Percentiles rank a stretch among this genome's conserved stretches.
phyloP scores from a whole-genome alignment of 2,113 vertebrate species.

The Lepisosteus osseus region DNA sequence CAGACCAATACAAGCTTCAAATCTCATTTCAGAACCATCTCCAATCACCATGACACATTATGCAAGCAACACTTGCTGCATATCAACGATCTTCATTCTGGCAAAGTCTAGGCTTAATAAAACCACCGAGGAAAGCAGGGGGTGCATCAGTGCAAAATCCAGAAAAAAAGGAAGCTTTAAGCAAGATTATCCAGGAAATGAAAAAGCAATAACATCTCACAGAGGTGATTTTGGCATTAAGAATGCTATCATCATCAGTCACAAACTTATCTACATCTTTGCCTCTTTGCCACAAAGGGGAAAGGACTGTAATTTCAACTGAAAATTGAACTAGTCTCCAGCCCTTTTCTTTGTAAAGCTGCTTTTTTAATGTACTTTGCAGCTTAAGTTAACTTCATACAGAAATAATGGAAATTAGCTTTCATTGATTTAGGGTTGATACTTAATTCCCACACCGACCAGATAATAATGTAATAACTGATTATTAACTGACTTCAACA shows the following conservation, averaged over 20 bases:
- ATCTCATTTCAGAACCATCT: constrained; percentile 62
- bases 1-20: constrained; percentile 70
- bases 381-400: too few relatives aligned
- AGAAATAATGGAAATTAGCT: too few relatives aligned
- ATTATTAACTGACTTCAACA: too few relatives aligned
- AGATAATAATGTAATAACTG: too few relatives aligned
- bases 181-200: constrained; percentile 72
- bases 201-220: constrained; percentile 71
- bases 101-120: constrained; percentile 81
- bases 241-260: constrained; percentile 69
- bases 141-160: constrained; percentile 34
- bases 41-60: constrained; percentile 75
- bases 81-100: constrained; percentile 82
- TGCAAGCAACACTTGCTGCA: constrained; percentile 74
- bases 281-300: constrained; percentile 35
- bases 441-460: too few relatives aligned
- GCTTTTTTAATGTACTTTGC: too few relatives aligned
- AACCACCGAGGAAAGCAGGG: constrained; percentile 42
- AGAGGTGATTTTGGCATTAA: constrained; percentile 48
- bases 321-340: not conserved
- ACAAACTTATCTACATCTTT: constrained; percentile 55
- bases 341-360: too few relatives aligned
- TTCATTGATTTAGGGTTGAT: too few relatives aligned
- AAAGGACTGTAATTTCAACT: constrained; percentile 9
- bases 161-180: constrained; percentile 50